Evolutionary conservation across 2,888 invertebrate species (phyloP).

Genomic region (Tetranychus truncatus): DNA sequence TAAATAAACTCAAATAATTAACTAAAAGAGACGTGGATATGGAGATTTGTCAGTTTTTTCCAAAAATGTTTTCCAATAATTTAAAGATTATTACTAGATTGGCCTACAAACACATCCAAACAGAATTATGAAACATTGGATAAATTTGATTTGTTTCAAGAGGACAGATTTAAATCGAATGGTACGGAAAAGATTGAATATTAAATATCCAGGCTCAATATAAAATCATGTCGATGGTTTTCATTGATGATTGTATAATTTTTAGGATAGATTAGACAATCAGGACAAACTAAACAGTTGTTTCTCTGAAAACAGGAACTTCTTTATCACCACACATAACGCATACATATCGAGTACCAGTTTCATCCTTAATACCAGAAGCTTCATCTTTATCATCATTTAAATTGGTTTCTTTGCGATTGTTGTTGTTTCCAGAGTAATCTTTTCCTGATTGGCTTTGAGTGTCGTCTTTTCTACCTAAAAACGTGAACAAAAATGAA

Average conservation of each 20-base stretch:
- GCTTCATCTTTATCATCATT: neutral
- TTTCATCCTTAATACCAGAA: neutral
- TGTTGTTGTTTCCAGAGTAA: neutral
- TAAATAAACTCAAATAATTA: no score
- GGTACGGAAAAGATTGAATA: neutral
- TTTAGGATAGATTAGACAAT: neutral
- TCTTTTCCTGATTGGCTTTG: neutral
- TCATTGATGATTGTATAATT: neutral
- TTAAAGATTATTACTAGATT: no score
- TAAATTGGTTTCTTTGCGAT: neutral
- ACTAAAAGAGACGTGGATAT: no score
- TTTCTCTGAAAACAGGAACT: conserved; percentile 10
- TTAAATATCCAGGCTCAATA: neutral
- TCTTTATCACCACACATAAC: conserved; percentile 8
- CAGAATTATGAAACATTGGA: neutral
- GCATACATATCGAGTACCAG: conserved; percentile 7
- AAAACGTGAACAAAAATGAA: no score
- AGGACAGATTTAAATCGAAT: neutral
- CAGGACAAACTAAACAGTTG: neutral
- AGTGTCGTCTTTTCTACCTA: neutral
- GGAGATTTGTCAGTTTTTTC: no score
- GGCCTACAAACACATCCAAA: no score
- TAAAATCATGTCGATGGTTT: neutral
- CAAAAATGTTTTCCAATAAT: no score
- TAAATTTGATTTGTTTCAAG: neutral